These are phyloP conservation scores for Channa striata DNA, from an alignment of 2,797 vertebrate species.

Conservation along the genomic window DNA sequence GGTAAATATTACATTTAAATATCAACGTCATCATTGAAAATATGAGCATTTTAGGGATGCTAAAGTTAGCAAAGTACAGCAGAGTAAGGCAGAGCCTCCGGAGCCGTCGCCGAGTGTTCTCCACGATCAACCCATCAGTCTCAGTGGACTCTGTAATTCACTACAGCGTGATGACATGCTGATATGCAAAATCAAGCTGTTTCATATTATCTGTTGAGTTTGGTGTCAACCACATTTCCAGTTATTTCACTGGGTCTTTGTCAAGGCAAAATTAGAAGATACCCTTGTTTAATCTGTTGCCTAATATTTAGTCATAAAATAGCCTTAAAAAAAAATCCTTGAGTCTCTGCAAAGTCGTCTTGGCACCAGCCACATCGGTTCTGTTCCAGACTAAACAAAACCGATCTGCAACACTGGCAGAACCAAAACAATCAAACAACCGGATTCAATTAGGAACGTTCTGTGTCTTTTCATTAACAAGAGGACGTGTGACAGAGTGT, in stretches of 20 bases:
- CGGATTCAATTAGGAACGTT: conserved; percentile 65
- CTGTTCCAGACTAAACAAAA: conserved; percentile 73
- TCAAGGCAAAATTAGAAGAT: conserved; percentile 52
- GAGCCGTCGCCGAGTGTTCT: conserved; percentile 18
- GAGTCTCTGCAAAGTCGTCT: conserved; percentile 45
- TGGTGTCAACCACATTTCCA: conserved; percentile 41
- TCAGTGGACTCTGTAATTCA: conserved; percentile 3
- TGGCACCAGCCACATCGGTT: conserved; percentile 50
- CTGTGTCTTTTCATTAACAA: conserved; percentile 66
- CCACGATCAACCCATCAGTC: conserved; percentile 19
- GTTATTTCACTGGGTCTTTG: conserved; percentile 48
- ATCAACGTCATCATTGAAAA: neutral
- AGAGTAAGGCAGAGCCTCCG: too few species aligned
- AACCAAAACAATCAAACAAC: conserved; percentile 78
- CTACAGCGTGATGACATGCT: conserved; percentile 8
- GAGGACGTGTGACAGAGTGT: conserved; percentile 67
- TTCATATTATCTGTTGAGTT: conserved; percentile 54
- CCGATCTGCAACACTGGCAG: conserved; percentile 46
- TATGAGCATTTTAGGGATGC: neutral
- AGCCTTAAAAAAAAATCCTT: conserved; percentile 14
- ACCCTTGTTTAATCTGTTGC: conserved; percentile 53
- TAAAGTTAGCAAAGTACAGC: too few species aligned
- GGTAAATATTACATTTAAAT: too few species aligned
- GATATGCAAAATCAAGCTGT: conserved; percentile 45
- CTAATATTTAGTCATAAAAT: conserved; percentile 58